Base-by-base conservation (phyloP, 2,888 invertebrate genomes). In the Syrista parreyssii region DNA sequence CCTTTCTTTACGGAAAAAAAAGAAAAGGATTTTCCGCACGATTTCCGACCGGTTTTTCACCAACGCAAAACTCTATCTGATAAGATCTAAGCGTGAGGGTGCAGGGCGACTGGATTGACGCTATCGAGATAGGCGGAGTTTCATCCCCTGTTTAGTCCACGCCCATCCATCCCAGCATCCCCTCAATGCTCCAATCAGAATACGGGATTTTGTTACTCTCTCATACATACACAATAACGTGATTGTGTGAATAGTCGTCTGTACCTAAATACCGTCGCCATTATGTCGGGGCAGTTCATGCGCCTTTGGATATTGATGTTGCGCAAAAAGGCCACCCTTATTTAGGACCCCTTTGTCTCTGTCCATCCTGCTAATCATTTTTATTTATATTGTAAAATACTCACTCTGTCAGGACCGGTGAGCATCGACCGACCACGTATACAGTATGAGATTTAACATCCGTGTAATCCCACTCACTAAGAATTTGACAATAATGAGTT, bases 241-340 rank as follows among this genome's bases (percentile, higher is more conserved):
- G 23, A 23, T 6, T 55, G 55, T 23, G 55, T 55, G 55, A 55
- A 55, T 23, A 55, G 55, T 55, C 23, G 55, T 55, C 23, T 23
- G 55, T 23, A 55, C 83, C 75, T 31, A 55, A 73, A 74, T 73
- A 71, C 33, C 77, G 84, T 75, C 84, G 84, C 84, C 83, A 84
- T 83, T 80, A 76, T 71, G 36, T 68, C 77, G 40, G 35, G 75
- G 79, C 80, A 71, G 76, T 79, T 77, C 76, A 75, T 77, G 68
- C 40, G n/a, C 69, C 69, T 76, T 69, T 68, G 31, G 73, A 15
- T 76, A 76, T 78, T 74, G 76, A 78, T 76, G 35, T 73, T 55
- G 31, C 68, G 31, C 12, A 71, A 71, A 15, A 55, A 23, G 55
- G 23, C 55, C 55, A 23, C 23, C 55, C 55, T 55, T 55, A 55